These are phyloP conservation scores for Kobus ellipsiprymnus DNA, from an alignment of 2,113 vertebrate species.

Conservation along the genomic window DNA sequence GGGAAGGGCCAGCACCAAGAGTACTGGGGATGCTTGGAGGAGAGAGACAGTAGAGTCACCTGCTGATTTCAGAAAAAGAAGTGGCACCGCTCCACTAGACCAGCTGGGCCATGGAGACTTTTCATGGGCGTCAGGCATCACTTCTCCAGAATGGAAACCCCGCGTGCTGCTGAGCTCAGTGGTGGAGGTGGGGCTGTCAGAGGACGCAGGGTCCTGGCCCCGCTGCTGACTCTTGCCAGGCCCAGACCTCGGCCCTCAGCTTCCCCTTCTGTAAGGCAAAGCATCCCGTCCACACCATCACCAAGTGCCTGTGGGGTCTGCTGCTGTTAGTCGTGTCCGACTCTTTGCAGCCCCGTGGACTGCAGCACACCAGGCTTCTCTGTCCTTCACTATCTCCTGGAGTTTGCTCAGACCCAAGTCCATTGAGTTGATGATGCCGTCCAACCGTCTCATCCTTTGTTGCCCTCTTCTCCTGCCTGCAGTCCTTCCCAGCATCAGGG, in stretches of 20 bases:
- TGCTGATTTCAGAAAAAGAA: not conserved
- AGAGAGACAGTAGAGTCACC: not conserved
- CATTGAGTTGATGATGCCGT: not conserved
- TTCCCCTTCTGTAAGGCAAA: not conserved
- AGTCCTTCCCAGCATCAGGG: not conserved
- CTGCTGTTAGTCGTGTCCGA: not conserved
- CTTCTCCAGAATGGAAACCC: not conserved
- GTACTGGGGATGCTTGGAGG: rapidly evolving
- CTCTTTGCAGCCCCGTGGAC: not conserved
- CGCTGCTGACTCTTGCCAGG: too few relatives aligned
- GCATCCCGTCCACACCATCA: rapidly evolving
- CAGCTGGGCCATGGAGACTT: rapidly evolving
- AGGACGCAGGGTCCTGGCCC: not conserved
- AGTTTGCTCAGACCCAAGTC: not conserved
- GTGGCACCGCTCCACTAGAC: rapidly evolving
- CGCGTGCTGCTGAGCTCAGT: rapidly evolving
- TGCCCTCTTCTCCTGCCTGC: not conserved
- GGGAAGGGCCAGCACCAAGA: rapidly evolving
- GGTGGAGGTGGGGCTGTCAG: rapidly evolving
- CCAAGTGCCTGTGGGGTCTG: rapidly evolving
- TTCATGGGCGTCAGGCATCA: not conserved
- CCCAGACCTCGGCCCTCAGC: rapidly evolving
- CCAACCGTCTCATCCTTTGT: not conserved
- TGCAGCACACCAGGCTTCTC: not conserved
- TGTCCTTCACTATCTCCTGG: not conserved